Conservation (phyloP, 2,888 invertebrate genomes). For the Limnephilus marmoratus region DNA sequence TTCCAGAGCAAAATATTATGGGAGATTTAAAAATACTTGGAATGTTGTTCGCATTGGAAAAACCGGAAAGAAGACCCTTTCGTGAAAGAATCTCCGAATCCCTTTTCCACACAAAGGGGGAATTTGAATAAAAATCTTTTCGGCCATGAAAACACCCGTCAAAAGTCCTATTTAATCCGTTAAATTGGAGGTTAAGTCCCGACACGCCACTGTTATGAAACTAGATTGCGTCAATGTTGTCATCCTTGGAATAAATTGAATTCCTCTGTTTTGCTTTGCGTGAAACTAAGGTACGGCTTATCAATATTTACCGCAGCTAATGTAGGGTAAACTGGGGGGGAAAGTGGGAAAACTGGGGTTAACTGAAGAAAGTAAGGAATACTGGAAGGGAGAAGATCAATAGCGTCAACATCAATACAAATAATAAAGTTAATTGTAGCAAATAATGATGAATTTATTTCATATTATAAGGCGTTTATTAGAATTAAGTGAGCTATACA, state of each 20-base stretch:
- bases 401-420: neutral
- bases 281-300: neutral
- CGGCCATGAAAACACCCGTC: neutral
- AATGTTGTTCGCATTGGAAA: too few relatives aligned
- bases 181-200: neutral
- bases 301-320: conserved; percentile 30
- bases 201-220: neutral
- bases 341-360: neutral
- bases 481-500: neutral
- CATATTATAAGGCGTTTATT: neutral
- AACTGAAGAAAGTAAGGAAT: neutral
- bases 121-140: neutral
- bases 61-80: neutral
- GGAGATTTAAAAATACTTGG: too few relatives aligned
- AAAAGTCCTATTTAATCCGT: neutral
- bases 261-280: conserved; percentile 5
- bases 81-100: neutral
- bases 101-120: neutral
- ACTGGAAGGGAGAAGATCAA: conserved; percentile 2
- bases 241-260: conserved; percentile 17
- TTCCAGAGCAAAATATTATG: too few relatives aligned
- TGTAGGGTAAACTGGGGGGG: neutral
- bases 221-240: neutral
- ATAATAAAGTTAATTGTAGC: neutral
- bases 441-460: conserved; percentile 17